phyloP scores from a whole-genome alignment of 1,140 invertebrate species.

The Drosophila nebulosa region DNA sequence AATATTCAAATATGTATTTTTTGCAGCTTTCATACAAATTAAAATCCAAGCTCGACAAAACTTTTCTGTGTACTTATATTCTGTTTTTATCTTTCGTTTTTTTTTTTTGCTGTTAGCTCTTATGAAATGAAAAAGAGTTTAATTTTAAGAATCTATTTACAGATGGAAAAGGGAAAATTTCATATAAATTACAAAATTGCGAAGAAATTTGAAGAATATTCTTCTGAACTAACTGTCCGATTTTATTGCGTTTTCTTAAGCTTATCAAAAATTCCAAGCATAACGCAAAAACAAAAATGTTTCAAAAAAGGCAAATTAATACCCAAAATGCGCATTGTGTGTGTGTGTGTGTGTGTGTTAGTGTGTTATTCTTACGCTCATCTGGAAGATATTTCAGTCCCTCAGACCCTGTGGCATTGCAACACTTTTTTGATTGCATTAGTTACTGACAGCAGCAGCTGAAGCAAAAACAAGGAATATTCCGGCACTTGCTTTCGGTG shows the following conservation, averaged over 20 bases:
- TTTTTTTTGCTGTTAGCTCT: no score
- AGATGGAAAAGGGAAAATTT: background rate
- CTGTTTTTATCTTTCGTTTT: no score
- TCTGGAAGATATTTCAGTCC: slow-evolving; percentile 8
- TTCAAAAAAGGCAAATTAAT: slow-evolving; percentile 48
- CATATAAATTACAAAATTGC: slow-evolving; percentile 3
- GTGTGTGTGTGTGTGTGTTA: background rate
- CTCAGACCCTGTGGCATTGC: slow-evolving; percentile 50
- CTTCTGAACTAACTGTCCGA: slow-evolving; percentile 16
- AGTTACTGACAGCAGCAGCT: slow-evolving; percentile 45
- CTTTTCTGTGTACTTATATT: slow-evolving; percentile 33
- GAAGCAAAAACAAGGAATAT: slow-evolving; percentile 9
- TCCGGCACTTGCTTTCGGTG: slow-evolving; percentile 16
- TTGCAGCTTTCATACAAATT: slow-evolving; percentile 36
- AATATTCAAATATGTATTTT: slow-evolving; percentile 53
- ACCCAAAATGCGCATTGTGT: slow-evolving; percentile 57
- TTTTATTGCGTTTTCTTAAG: background rate
- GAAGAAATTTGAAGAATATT: background rate
- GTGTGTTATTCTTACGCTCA: background rate
- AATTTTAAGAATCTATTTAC: background rate
- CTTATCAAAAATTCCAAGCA: slow-evolving; percentile 70
- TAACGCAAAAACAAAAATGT: slow-evolving; percentile 35
- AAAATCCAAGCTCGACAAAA: slow-evolving; percentile 47
- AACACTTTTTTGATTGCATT: slow-evolving; percentile 72
- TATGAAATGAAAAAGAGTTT: background rate